phyloP scores from a whole-genome alignment of 1,140 invertebrate species.

The Dreissena polymorpha region DNA sequence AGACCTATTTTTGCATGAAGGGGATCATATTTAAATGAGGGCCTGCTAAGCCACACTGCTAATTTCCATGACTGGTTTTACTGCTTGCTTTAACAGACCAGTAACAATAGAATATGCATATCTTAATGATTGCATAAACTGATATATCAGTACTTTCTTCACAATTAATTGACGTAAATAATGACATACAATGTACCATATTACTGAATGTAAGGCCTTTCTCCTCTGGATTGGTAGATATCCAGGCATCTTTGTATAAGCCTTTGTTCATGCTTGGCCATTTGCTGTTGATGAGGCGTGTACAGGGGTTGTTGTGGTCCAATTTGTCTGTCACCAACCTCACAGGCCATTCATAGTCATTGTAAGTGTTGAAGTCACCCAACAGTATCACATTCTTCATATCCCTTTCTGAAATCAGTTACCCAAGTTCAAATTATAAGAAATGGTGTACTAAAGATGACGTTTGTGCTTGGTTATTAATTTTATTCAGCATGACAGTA shows the following conservation, averaged over 20 bases:
- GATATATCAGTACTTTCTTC: no score
- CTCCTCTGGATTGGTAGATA: constrained; percentile 12
- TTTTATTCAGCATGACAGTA: no score
- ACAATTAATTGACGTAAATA: background rate
- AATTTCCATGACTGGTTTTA: no score
- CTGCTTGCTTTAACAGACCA: no score
- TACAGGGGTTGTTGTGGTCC: constrained; percentile 25
- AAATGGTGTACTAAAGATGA: no score
- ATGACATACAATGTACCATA: constrained; percentile 60
- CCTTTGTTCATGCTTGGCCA: background rate
- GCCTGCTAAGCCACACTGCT: no score
- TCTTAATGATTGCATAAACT: no score
- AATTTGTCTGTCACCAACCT: constrained; percentile 55
- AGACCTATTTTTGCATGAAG: no score
- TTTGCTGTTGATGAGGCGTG: no score
- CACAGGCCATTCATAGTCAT: constrained; percentile 67
- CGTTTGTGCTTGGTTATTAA: no score
- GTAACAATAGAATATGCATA: no score
- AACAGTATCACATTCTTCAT: constrained; percentile 65
- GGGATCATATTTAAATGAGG: no score
- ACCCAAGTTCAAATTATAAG: background rate
- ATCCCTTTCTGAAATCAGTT: constrained; percentile 59
- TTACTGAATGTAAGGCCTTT: constrained; percentile 72
- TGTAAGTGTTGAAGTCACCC: constrained; percentile 73
- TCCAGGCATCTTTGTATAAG: constrained; percentile 55